Evolutionary conservation across 2,113 vertebrate genomes (phyloP).

Genomic region (Echinops telfairi): DNA sequence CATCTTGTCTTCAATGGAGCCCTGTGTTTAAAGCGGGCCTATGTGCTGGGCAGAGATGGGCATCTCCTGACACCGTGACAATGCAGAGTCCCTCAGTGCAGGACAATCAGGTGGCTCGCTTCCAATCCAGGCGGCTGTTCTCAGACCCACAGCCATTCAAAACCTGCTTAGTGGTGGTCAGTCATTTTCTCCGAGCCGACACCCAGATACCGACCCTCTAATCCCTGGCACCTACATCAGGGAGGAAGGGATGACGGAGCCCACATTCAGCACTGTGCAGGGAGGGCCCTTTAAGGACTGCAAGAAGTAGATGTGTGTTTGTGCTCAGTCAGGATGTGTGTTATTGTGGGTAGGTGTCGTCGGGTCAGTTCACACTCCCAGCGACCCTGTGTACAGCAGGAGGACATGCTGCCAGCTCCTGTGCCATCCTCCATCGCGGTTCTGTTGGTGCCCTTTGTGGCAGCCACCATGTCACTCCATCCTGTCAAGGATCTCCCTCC

Average conservation of each 20-base stretch:
- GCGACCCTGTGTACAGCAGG: too few species aligned
- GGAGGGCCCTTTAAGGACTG: neutral
- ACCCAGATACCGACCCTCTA: neutral
- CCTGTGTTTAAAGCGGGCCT: neutral
- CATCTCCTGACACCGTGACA: neutral
- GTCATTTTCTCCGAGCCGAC: neutral
- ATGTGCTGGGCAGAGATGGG: neutral
- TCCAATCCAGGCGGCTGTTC: neutral
- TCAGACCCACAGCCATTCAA: neutral
- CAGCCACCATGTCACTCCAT: too few species aligned
- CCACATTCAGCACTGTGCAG: neutral
- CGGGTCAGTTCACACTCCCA: too few species aligned
- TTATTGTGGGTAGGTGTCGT: too few species aligned
- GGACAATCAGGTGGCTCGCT: neutral
- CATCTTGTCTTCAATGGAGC: neutral
- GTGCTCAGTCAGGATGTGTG: neutral
- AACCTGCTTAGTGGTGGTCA: neutral
- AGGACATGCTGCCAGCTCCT: too few species aligned
- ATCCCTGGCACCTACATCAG: too few species aligned
- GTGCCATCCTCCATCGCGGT: too few species aligned
- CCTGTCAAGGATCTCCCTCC: too few species aligned
- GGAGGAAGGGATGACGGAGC: neutral
- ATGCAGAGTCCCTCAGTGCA: too few species aligned
- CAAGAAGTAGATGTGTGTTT: neutral
- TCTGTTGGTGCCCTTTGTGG: too few species aligned